These are phyloP conservation scores for Tryphoninae sp. DNA, from an alignment of 2,888 invertebrate species.

Conservation along the genomic window DNA sequence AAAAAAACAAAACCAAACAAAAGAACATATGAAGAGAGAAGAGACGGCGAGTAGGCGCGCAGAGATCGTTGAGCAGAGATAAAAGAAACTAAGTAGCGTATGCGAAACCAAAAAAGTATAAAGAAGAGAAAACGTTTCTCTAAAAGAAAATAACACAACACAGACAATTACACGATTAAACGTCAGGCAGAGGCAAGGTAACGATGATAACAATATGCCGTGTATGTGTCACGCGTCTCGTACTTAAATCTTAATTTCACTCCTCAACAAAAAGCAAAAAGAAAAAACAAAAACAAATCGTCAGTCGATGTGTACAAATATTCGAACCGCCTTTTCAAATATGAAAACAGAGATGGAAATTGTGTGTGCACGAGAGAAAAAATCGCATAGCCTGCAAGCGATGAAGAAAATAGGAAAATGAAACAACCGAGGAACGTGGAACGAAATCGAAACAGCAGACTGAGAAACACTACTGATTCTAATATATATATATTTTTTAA, in stretches of 20 bases:
- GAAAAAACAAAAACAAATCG: conserved; percentile 11
- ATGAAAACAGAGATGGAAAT: conserved; percentile 22
- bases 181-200: neutral
- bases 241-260: conserved; percentile 23
- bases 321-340: conserved; percentile 25
- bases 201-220: neutral
- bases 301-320: no score
- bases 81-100: conserved; percentile 32
- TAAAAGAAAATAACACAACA: neutral
- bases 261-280: neutral
- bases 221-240: conserved; percentile 26
- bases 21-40: conserved; percentile 49
- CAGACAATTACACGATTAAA: conserved; percentile 3
- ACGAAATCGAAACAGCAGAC: conserved; percentile 22
- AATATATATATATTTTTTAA: conserved; percentile 36
- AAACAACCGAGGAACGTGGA: conserved; percentile 44
- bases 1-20: conserved; percentile 32
- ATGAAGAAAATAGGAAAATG: neutral
- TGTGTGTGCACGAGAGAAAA: neutral
- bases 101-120: conserved; percentile 28
- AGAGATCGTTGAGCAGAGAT: conserved; percentile 3
- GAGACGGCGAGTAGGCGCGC: conserved; percentile 51
- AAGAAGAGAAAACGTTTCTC: conserved; percentile 9
- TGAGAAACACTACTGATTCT: conserved; percentile 10
- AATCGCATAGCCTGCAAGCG: neutral